Conservation (phyloP, 2,888 invertebrate genomes). For the Lycaena phlaeas region DNA sequence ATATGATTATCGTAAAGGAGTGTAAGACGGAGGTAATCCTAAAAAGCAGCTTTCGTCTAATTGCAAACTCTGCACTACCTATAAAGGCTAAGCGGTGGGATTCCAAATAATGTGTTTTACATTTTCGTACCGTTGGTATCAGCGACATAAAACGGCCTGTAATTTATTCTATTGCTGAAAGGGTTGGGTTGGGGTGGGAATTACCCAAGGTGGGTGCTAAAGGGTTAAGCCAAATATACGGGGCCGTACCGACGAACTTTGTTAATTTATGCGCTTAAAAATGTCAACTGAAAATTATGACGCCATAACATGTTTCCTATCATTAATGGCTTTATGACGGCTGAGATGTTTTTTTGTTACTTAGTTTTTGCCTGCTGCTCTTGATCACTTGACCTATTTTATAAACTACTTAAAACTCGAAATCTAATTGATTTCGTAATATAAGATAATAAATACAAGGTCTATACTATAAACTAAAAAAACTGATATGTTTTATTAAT, state of each 20-base stretch:
- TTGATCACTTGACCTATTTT: too few relatives aligned
- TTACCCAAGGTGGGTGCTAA: slow-evolving; percentile 74
- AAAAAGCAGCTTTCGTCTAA: slow-evolving; percentile 62
- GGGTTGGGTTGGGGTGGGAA: slow-evolving; percentile 70
- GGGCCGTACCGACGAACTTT: slow-evolving; percentile 67
- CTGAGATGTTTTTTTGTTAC: slow-evolving; percentile 9
- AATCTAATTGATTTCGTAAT: too few relatives aligned
- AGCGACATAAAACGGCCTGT: slow-evolving; percentile 71
- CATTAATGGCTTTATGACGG: slow-evolving; percentile 40
- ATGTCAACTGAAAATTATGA: slow-evolving; percentile 72
- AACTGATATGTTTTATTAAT: too few relatives aligned
- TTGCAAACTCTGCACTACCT: slow-evolving; percentile 65
- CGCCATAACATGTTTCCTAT: slow-evolving; percentile 69
- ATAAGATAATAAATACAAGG: too few relatives aligned
- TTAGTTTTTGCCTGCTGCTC: too few relatives aligned
- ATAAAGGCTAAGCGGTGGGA: slow-evolving; percentile 70
- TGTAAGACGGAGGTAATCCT: slow-evolving; percentile 44
- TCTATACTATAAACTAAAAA: too few relatives aligned
- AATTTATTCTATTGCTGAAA: slow-evolving; percentile 74
- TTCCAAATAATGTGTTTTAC: slow-evolving; percentile 71
- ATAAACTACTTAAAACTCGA: too few relatives aligned
- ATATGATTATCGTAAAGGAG: slow-evolving; percentile 44
- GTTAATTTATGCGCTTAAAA: slow-evolving; percentile 74
- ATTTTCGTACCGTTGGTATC: slow-evolving; percentile 68
- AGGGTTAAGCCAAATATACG: slow-evolving; percentile 73